phyloP scores from a whole-genome alignment of 1,140 invertebrate species.

The Battus philenor region DNA sequence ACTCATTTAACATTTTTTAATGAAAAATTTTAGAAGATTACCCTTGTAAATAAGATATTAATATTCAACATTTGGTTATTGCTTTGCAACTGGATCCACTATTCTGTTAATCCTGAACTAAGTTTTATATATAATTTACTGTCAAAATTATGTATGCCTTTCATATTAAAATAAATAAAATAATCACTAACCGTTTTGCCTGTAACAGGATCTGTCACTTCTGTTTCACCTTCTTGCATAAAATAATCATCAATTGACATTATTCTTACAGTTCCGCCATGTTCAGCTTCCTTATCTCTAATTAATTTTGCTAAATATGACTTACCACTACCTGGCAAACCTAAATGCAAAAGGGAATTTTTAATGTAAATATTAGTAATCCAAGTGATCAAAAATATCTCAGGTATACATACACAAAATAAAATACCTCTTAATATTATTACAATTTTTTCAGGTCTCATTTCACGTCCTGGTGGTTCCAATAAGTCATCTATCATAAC shows the following conservation, averaged over 20 bases:
- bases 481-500: constrained; percentile 91
- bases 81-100: no score
- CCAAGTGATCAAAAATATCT: background rate
- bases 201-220: constrained; percentile 85
- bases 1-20: no score
- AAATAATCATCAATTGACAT: constrained; percentile 98
- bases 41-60: no score
- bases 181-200: constrained; percentile 76
- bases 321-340: constrained; percentile 93
- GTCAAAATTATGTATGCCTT: no score
- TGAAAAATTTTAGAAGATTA: no score
- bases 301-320: constrained; percentile 91
- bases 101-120: no score
- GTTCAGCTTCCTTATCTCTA: constrained; percentile 81
- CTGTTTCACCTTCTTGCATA: constrained; percentile 91
- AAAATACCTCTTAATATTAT: constrained; percentile 93
- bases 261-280: constrained; percentile 84
- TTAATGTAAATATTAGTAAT: constrained; percentile 1
- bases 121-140: no score
- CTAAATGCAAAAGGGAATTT: constrained; percentile 50
- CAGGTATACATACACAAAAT: constrained; percentile 2
- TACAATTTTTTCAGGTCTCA: constrained; percentile 88
- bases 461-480: constrained; percentile 82
- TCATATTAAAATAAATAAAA: no score
- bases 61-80: no score